Conservation (phyloP, 2,888 invertebrate species). For the Halocaridina rubra region DNA sequence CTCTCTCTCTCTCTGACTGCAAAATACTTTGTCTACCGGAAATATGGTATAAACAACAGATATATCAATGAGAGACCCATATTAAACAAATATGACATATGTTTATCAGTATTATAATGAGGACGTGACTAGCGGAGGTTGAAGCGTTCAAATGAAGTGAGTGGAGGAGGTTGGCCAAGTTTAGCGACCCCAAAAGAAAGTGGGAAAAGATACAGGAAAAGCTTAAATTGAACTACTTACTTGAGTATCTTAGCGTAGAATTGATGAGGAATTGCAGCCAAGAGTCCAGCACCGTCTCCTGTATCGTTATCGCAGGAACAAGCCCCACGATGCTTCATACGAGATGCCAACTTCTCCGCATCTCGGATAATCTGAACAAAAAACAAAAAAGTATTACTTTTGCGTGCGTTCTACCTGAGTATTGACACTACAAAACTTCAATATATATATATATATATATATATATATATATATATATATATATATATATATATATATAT, state of each 20-base stretch:
- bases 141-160: not conserved
- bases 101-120: not conserved
- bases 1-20: no score
- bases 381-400: not conserved
- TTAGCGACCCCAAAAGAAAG: not conserved
- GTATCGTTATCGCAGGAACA: slow-evolving; percentile 99
- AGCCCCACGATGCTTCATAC: slow-evolving; percentile 99
- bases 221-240: slow-evolving; percentile 70
- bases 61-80: no score
- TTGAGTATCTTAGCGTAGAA: slow-evolving; percentile 87
- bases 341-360: slow-evolving; percentile 92
- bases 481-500: no score
- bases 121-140: not conserved
- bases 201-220: not conserved
- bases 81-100: no score
- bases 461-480: not conserved
- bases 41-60: no score
- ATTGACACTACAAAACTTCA: no score
- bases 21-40: no score
- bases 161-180: no score
- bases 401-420: not conserved
- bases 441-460: slow-evolving; percentile 5
- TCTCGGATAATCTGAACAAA: slow-evolving; percentile 87
- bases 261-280: slow-evolving; percentile 95
- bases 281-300: slow-evolving; percentile 97